Evolutionary conservation across 2,113 vertebrate genomes (phyloP).

Genomic region (Bostrychus sinensis): DNA sequence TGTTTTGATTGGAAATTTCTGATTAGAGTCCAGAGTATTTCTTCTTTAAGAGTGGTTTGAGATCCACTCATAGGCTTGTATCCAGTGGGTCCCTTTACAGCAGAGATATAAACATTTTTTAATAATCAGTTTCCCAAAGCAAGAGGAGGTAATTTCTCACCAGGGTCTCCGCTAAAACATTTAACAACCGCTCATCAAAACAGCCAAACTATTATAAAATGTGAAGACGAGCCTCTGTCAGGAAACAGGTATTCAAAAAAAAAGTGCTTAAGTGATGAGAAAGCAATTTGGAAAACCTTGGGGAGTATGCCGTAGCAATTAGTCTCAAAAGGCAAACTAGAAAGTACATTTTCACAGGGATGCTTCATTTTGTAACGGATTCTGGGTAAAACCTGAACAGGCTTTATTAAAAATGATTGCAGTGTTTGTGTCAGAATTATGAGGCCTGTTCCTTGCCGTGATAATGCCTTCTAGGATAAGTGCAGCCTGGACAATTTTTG

Average conservation of each 20-base stretch:
- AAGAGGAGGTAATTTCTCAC: conserved; percentile 50
- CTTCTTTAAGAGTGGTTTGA: conserved; percentile 26
- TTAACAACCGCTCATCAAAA: conserved; percentile 34
- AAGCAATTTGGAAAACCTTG: not conserved
- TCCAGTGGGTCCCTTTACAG: conserved; percentile 60
- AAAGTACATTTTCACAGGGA: not conserved
- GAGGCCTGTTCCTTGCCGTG: not conserved
- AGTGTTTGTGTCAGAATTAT: not conserved
- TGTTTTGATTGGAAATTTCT: conserved; percentile 20
- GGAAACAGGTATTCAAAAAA: conserved; percentile 7
- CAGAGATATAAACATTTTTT: conserved; percentile 49
- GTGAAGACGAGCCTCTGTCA: conserved; percentile 4
- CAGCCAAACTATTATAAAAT: conserved; percentile 23
- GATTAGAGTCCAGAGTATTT: conserved; percentile 14
- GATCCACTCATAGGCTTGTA: conserved; percentile 29
- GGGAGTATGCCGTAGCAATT: conserved; percentile 3
- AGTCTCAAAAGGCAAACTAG: not conserved
- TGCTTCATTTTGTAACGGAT: not conserved
- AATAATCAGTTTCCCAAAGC: conserved; percentile 59
- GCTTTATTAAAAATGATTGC: not conserved
- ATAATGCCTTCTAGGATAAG: not conserved
- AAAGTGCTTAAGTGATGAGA: not conserved
- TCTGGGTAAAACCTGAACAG: not conserved
- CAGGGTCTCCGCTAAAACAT: conserved; percentile 38
- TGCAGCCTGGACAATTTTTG: no score